A percentile compares a stretch with the other conserved stretches of the same genome.
These are phyloP conservation scores for Paragorgia papillata DNA, from an alignment of 92 coral and sea anemone species.

Conservation along the genomic window DNA sequence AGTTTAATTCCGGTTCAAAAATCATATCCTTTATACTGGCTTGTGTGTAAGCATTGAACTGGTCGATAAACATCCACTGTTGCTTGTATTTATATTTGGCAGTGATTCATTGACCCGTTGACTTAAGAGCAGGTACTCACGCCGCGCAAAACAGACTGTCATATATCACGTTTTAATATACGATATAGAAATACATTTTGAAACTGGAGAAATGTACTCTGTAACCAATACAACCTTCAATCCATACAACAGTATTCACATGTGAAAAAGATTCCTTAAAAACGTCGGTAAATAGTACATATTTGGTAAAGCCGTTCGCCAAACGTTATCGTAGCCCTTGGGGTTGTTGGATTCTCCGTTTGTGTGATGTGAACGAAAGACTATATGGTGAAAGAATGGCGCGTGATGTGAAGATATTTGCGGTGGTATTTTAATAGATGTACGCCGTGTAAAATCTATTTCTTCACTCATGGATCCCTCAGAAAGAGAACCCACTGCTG, in stretches of 20 bases:
- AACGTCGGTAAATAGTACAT: too few relatives aligned
- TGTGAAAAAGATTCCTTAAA: too few relatives aligned
- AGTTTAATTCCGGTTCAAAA: too few relatives aligned
- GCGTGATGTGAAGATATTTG: too few relatives aligned
- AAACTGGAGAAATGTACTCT: not conserved
- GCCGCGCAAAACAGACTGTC: not conserved
- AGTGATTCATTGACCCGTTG: constrained; percentile 28
- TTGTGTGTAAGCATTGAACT: too few relatives aligned
- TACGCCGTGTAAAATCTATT: not conserved
- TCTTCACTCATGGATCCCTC: not conserved
- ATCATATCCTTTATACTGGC: too few relatives aligned
- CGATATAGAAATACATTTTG: not conserved
- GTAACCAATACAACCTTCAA: not conserved
- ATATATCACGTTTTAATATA: not conserved
- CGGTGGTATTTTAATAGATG: not conserved
- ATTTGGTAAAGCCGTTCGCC: too few relatives aligned
- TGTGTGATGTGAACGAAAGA: too few relatives aligned
- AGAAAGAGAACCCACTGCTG: not conserved
- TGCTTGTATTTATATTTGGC: constrained; percentile 22
- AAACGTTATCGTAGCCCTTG: too few relatives aligned
- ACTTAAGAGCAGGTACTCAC: constrained; percentile 3
- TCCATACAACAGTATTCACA: too few relatives aligned
- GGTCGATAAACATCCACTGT: not conserved
- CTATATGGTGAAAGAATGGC: too few relatives aligned
- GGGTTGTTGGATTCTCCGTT: too few relatives aligned